Conservation (phyloP, 53 echinoderm and acorn worm species). For the Crossaster papposus region DNA sequence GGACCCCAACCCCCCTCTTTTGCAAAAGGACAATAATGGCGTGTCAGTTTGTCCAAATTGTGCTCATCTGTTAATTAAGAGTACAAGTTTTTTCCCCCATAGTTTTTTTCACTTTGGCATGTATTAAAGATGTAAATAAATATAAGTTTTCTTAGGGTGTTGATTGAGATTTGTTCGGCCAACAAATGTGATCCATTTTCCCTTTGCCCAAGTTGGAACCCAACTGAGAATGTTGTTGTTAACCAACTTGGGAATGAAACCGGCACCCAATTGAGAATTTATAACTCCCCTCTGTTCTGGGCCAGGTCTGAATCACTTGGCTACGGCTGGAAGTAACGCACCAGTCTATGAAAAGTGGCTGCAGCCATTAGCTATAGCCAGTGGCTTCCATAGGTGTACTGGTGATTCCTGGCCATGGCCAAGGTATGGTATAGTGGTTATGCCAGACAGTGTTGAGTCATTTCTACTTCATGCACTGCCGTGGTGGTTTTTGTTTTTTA, state of each 20-base stretch:
- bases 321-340: too few species aligned
- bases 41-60: not conserved
- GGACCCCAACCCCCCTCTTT: not conserved
- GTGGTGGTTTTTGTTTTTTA: too few species aligned
- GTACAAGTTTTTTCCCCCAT: too few species aligned
- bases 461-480: conserved; percentile 40
- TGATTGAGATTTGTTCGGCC: not conserved
- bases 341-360: too few species aligned
- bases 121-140: not conserved
- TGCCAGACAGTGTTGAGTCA: not conserved
- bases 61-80: not conserved
- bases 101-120: not conserved
- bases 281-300: not conserved
- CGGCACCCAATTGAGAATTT: not conserved
- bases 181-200: not conserved
- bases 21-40: not conserved
- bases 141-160: not conserved
- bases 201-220: not conserved
- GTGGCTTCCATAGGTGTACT: too few species aligned
- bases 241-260: not conserved
- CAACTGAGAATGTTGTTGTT: not conserved
- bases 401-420: too few species aligned
- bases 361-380: too few species aligned
- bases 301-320: not conserved
- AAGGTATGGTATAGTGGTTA: too few species aligned